Conservation (phyloP, 2,113 vertebrate species). For the Agapornis roseicollis region DNA sequence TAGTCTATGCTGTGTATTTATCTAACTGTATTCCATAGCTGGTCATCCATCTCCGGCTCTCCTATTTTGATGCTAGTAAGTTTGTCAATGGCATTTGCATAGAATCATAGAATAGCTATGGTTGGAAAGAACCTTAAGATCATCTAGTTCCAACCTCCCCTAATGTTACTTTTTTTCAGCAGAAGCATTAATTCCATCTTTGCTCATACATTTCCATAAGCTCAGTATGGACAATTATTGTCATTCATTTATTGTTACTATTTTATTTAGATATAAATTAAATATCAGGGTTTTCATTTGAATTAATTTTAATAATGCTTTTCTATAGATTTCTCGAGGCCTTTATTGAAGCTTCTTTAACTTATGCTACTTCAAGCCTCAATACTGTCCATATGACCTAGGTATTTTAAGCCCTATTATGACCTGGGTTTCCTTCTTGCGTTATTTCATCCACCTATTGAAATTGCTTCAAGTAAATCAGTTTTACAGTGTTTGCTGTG, state of each 20-base stretch:
- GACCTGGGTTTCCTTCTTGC: conserved; percentile 63
- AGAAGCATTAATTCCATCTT: not conserved
- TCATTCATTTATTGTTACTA: not conserved
- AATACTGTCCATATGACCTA: conserved; percentile 57
- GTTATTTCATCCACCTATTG: conserved; percentile 51
- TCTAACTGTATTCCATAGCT: not conserved
- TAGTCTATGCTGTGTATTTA: not conserved
- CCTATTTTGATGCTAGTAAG: not conserved
- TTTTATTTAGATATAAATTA: not conserved
- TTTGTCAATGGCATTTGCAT: not conserved
- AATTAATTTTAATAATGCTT: not conserved
- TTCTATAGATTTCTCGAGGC: conserved; percentile 7
- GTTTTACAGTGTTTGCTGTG: conserved; percentile 23
- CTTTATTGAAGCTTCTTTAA: conserved; percentile 17
- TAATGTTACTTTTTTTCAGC: not conserved
- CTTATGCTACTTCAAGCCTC: conserved; percentile 22
- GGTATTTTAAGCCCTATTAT: conserved; percentile 64
- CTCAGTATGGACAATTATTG: not conserved
- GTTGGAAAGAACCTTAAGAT: too few species aligned
- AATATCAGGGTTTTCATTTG: not conserved
- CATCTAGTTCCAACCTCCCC: too few species aligned
- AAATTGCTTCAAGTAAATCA: conserved; percentile 49
- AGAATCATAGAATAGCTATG: too few species aligned
- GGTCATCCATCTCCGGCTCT: not conserved
- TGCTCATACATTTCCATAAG: not conserved